Base-by-base conservation (phyloP, 2,888 invertebrate genomes). In the Mythimna lalbum region DNA sequence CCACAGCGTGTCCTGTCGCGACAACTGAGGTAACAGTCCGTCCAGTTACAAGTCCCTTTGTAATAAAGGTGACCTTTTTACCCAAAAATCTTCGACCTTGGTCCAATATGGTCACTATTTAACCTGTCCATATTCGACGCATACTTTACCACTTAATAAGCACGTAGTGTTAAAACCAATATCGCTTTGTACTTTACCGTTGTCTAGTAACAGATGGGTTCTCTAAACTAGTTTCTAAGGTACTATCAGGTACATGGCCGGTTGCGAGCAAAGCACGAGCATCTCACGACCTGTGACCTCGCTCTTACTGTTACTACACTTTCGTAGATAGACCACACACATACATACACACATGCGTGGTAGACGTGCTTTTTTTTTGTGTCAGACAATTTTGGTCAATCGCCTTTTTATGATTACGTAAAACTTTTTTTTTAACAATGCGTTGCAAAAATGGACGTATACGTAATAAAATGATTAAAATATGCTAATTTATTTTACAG, bases 281-380 rank as follows among this genome's bases (percentile, higher is more conserved):
- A 69, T 76, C 78, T 59, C 78, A 79, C 78, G 78, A 79, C 78
- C 78, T 76, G 14, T 80, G 63, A 79, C 76, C 80, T 31, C 63
- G 31, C 63, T 65, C 64, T 59, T 36, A 80, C 80, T 72, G 78
- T 80, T 76, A 79, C 64, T 23, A 61, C 71, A 79, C 65, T 80
- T 79, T 52, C 36, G 76, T 76, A 69, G 73, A 73, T 69, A 72
- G 59, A 69, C 76, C 76, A 55, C 64, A 76, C 76, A 66, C 80
- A 62, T 10, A 76, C 80, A 62, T 10, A 76, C 36, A 59, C 55
- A 64, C 57, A 52, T 47, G 39, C 62, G 50, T 61, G 49, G 57
- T 27, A 43, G 75, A 68, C 31, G 47, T 39, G 12, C 12, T 12
- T 39, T 39, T 39, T 39, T 39, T 12, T 39, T 39, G 39, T 14